A percentile compares a stretch with the other conserved stretches of the same genome.
Evolutionary conservation across 2,888 invertebrate species (phyloP).

Genomic region (Eristalinus aeneus): DNA sequence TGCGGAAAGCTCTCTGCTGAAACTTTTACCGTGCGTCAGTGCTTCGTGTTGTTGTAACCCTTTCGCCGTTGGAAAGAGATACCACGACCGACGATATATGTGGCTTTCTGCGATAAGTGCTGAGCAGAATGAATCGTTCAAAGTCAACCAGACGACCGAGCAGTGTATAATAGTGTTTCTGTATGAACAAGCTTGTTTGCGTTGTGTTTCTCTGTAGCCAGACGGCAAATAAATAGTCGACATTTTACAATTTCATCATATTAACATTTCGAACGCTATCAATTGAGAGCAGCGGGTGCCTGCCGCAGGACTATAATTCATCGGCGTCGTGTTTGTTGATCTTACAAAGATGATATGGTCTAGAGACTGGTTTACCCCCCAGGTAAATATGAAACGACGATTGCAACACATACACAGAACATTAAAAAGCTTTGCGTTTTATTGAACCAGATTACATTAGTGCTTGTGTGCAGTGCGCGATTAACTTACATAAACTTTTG

Average conservation of each 20-base stretch:
- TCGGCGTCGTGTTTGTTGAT: not conserved
- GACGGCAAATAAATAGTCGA: slow-evolving; percentile 19
- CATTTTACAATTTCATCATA: slow-evolving; percentile 4
- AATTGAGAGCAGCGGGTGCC: not conserved
- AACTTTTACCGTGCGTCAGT: slow-evolving; percentile 23
- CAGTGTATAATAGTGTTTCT: slow-evolving; percentile 12
- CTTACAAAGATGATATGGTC: slow-evolving; percentile 2
- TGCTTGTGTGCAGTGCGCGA: not conserved
- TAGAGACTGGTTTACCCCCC: slow-evolving; percentile 3
- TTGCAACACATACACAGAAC: not conserved
- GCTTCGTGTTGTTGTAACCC: slow-evolving; percentile 11
- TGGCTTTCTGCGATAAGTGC: not conserved
- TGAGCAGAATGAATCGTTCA: not conserved
- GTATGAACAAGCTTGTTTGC: slow-evolving; percentile 16
- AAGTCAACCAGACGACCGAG: not conserved
- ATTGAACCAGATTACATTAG: not conserved
- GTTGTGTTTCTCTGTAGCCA: slow-evolving; percentile 20
- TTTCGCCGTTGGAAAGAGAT: slow-evolving; percentile 35
- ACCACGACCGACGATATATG: not conserved
- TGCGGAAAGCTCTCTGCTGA: slow-evolving; percentile 30
- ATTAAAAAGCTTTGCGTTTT: not conserved
- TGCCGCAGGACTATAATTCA: not conserved
- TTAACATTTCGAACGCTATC: not conserved
- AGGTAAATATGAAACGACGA: slow-evolving; percentile 32
- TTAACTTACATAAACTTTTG: not conserved